These are phyloP conservation scores for Rhinogobio ventralis DNA, from an alignment of 2,797 vertebrate genomes.

Conservation along the genomic window DNA sequence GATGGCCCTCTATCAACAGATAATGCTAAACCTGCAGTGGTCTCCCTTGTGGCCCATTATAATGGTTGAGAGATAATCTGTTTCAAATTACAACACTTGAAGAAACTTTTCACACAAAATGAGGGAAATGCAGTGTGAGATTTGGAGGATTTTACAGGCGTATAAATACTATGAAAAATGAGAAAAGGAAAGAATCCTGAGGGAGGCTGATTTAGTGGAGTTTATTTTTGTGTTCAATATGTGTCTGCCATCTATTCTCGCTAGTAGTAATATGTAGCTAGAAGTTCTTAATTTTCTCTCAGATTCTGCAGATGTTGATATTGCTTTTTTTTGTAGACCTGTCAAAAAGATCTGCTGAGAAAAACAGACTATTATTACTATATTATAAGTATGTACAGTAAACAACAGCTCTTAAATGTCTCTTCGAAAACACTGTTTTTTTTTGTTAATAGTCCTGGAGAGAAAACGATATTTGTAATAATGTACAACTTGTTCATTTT, in stretches of 20 bases:
- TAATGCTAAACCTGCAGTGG: conserved; percentile 57
- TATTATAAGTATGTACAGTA: not conserved
- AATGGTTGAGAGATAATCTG: conserved; percentile 63
- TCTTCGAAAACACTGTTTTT: not conserved
- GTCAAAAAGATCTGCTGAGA: not conserved
- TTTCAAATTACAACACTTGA: conserved; percentile 4
- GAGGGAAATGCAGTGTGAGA: not conserved
- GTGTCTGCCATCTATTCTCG: not conserved
- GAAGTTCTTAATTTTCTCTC: not conserved
- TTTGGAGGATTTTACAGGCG: not conserved
- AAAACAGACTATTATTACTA: not conserved
- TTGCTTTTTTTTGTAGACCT: conserved; percentile 4
- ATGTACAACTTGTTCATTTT: not conserved
- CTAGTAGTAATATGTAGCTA: not conserved
- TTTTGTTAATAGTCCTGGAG: not conserved
- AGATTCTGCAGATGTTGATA: not conserved
- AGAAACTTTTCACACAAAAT: conserved; percentile 23
- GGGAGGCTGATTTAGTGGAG: not conserved
- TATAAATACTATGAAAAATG: not conserved
- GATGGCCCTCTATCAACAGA: conserved; percentile 65
- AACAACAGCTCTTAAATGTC: not conserved
- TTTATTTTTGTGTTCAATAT: not conserved
- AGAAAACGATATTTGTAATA: not conserved
- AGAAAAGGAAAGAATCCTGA: not conserved
- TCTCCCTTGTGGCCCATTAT: conserved; percentile 71